phyloP scores from a whole-genome alignment of 53 echinoderm and acorn worm species.

The Mesocentrotus franciscanus region DNA sequence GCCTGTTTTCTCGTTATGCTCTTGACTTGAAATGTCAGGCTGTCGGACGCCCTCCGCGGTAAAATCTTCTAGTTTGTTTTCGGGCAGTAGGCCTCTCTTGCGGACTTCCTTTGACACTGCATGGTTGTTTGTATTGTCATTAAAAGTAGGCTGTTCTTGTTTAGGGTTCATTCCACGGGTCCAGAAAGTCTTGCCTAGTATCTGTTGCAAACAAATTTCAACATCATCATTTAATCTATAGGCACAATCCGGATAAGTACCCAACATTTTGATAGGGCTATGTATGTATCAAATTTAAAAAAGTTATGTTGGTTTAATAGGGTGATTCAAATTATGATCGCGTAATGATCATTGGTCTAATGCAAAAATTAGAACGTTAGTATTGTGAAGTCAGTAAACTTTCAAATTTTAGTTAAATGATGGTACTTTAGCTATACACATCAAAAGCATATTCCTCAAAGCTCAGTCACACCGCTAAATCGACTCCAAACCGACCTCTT shows the following conservation, averaged over 20 bases:
- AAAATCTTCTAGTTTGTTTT: neutral
- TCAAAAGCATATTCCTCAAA: too few relatives aligned
- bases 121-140: neutral
- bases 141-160: neutral
- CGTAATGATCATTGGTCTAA: too few relatives aligned
- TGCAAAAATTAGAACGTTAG: too few relatives aligned
- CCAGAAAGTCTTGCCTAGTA: slow-evolving; percentile 74
- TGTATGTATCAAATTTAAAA: too few relatives aligned
- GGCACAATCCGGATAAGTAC: neutral
- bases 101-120: neutral
- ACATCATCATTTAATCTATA: neutral
- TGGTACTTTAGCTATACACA: too few relatives aligned
- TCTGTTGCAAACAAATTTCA: neutral
- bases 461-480: too few relatives aligned
- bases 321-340: too few relatives aligned
- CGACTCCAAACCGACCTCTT: too few relatives aligned
- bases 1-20: neutral
- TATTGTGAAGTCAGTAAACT: too few relatives aligned
- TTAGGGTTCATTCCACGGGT: slow-evolving; percentile 60
- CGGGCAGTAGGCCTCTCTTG: neutral
- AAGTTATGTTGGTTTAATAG: too few relatives aligned
- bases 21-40: neutral
- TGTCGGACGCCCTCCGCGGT: neutral
- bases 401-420: too few relatives aligned
- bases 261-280: too few relatives aligned